phyloP scores from a whole-genome alignment of 2,797 vertebrate species.

The Cynopterus sphinx region DNA sequence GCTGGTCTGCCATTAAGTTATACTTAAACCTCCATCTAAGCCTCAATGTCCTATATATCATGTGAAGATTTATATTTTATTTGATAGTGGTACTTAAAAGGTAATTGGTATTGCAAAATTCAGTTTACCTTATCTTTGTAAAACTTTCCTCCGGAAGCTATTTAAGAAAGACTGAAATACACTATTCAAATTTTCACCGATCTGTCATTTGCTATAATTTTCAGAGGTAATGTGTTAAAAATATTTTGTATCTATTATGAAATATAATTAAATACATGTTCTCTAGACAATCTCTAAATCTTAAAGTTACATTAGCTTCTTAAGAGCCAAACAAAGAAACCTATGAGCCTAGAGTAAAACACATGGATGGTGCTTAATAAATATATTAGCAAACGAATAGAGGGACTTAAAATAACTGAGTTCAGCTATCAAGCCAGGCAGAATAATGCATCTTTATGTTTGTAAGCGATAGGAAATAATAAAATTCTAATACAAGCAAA shows the following conservation, averaged over 20 bases:
- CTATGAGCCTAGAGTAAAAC: neutral
- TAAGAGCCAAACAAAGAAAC: neutral
- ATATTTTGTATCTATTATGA: conserved; percentile 19
- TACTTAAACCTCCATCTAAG: neutral
- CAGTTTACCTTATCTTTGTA: neutral
- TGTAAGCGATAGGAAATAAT: neutral
- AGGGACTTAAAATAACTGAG: neutral
- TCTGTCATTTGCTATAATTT: neutral
- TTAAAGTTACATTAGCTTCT: neutral
- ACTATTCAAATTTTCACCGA: neutral
- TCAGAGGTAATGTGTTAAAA: neutral
- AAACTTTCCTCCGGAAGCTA: conserved; percentile 5
- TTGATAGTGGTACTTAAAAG: neutral
- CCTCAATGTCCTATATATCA: neutral
- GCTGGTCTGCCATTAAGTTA: neutral
- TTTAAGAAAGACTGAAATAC: neutral
- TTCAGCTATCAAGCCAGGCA: neutral
- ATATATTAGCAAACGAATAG: neutral
- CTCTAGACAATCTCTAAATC: neutral
- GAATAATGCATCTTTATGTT: neutral
- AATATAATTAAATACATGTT: neutral
- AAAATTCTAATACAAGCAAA: neutral
- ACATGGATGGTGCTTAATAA: neutral
- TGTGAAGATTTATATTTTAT: conserved; percentile 27
- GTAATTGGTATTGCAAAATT: neutral